Conservation (phyloP, 2,888 invertebrate species). For the Chouioia cunea region DNA sequence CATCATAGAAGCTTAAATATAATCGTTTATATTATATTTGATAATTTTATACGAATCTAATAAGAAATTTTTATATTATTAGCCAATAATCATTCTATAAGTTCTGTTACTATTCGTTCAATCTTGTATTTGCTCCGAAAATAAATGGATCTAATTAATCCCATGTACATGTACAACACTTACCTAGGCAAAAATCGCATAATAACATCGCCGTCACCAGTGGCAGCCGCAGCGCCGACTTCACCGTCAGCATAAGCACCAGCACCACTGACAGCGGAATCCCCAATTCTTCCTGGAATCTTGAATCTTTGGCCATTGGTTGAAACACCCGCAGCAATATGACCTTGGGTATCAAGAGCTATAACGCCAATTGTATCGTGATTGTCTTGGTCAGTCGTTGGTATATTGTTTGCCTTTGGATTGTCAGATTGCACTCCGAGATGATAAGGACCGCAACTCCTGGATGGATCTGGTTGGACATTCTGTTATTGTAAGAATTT, state of each 20-base stretch:
- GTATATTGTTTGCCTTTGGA: constrained; percentile 38
- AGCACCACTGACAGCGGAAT: constrained; percentile 90
- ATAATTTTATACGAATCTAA: too few relatives aligned
- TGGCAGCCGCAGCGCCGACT: constrained; percentile 87
- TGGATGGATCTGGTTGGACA: constrained; percentile 86
- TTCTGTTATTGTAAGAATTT: constrained; percentile 74
- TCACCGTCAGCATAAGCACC: constrained; percentile 93
- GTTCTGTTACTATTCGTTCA: too few relatives aligned
- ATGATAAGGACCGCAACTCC: constrained; percentile 88
- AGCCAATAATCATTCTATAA: too few relatives aligned
- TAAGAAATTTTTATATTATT: too few relatives aligned
- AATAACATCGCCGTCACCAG: constrained; percentile 98
- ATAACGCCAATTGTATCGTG: constrained; percentile 99
- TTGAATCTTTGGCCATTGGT: constrained; percentile 95
- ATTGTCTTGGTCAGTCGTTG: constrained; percentile 70
- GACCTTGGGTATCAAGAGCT: constrained; percentile 81
- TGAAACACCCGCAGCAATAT: constrained; percentile 92
- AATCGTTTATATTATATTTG: too few relatives aligned
- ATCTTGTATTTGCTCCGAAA: too few relatives aligned
- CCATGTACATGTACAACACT: background rate
- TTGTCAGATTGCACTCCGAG: background rate
- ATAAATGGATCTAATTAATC: too few relatives aligned
- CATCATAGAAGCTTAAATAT: too few relatives aligned
- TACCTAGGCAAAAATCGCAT: constrained; percentile 94
- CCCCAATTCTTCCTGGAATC: constrained; percentile 90